Conservation (phyloP, 2,888 invertebrate species). For the Cybosia mesomella region DNA sequence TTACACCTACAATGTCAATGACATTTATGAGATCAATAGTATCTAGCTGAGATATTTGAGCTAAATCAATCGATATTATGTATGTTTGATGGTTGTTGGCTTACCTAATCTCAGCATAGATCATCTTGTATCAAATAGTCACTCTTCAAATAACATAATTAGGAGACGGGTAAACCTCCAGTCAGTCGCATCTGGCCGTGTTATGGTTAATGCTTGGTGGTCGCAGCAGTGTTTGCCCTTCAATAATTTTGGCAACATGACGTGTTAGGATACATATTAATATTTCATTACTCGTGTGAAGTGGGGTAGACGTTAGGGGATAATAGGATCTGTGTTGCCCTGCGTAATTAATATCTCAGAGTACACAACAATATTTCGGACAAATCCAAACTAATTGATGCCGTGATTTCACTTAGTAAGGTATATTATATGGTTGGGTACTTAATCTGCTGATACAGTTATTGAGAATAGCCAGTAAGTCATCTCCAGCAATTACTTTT, state of each 20-base stretch:
- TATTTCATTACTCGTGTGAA: constrained; percentile 7
- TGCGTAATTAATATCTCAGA: not conserved
- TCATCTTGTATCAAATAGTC: not conserved
- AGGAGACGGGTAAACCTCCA: not conserved
- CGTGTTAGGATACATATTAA: constrained; percentile 9
- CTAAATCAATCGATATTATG: not conserved
- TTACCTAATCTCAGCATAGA: not conserved
- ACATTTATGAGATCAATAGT: not conserved
- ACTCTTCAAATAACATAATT: not conserved
- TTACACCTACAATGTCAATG: not conserved
- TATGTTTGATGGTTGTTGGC: not conserved
- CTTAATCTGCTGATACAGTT: not conserved
- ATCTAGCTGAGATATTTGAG: not conserved
- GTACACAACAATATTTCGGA: not conserved
- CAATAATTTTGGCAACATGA: constrained; percentile 14
- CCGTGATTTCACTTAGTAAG: not conserved
- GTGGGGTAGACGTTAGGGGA: constrained; percentile 3
- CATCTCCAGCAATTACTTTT: too few species aligned
- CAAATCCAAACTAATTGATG: not conserved
- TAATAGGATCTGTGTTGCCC: not conserved
- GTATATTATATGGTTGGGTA: not conserved
- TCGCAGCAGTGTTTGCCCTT: constrained; percentile 3
- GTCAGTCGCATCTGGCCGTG: constrained; percentile 2
- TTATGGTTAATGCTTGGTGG: not conserved
- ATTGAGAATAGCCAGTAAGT: too few species aligned